Evolutionary conservation across 2,797 vertebrate species (phyloP).

Genomic region (Amniataba percoides): DNA sequence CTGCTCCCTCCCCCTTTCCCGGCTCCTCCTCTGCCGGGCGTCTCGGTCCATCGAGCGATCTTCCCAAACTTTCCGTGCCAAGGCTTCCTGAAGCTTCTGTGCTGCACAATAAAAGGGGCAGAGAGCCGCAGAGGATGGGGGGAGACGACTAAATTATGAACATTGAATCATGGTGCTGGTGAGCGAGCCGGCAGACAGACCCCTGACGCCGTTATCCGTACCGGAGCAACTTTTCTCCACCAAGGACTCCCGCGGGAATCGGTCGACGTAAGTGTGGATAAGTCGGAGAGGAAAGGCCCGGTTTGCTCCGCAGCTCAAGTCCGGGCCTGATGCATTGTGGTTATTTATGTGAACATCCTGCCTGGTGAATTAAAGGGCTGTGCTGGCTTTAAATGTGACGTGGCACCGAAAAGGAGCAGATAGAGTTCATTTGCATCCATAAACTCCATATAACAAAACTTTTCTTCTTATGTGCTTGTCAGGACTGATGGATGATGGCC

Average conservation of each 20-base stretch:
- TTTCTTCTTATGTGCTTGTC: neutral
- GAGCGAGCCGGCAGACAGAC: slow-evolving; percentile 76
- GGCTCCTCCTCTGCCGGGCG: slow-evolving; percentile 69
- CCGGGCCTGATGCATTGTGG: slow-evolving; percentile 4
- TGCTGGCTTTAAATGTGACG: slow-evolving; percentile 20
- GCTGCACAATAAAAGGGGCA: neutral
- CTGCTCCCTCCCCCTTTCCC: slow-evolving; percentile 69
- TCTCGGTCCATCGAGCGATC: slow-evolving; percentile 56
- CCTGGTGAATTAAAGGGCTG: slow-evolving; percentile 5
- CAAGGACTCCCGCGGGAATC: slow-evolving; percentile 71
- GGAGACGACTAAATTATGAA: slow-evolving; percentile 28
- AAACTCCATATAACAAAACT: neutral
- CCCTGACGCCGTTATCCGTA: slow-evolving; percentile 60
- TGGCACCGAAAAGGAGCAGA: slow-evolving; percentile 30
- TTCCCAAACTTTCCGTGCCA: slow-evolving; percentile 61
- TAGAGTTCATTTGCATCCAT: neutral
- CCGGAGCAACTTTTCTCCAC: slow-evolving; percentile 66
- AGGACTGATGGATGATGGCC: neutral
- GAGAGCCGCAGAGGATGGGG: slow-evolving; percentile 18
- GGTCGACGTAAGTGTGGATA: slow-evolving; percentile 73
- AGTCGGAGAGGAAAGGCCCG: slow-evolving; percentile 52
- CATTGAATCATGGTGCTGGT: slow-evolving; percentile 64
- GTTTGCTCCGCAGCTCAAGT: neutral
- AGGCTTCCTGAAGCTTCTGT: slow-evolving; percentile 42
- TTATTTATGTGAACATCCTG: slow-evolving; percentile 23